A percentile compares a stretch with the other conserved stretches of the same genome.
Conservation (phyloP, 2,797 vertebrate genomes). For the Zalophus californianus region DNA sequence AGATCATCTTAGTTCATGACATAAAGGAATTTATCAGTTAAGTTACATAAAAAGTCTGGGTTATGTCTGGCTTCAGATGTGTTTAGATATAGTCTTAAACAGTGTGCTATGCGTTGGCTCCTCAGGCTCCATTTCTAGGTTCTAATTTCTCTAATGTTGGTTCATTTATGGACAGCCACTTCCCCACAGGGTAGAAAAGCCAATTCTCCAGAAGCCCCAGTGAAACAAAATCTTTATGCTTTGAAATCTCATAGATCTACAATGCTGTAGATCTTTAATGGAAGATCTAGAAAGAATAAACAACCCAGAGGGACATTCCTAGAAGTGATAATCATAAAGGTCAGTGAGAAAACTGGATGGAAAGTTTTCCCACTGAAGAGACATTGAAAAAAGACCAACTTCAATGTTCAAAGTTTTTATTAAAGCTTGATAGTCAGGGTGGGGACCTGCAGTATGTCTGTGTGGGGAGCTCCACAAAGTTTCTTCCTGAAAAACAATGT, state of each 20-base stretch:
- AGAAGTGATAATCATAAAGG: background rate
- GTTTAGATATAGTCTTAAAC: background rate
- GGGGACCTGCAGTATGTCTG: background rate
- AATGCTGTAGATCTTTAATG: background rate
- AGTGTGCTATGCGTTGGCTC: background rate
- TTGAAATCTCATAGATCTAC: background rate
- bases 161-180: background rate
- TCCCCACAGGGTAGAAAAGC: background rate
- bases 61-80: background rate
- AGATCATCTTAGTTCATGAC: background rate
- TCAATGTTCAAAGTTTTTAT: background rate
- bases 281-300: background rate
- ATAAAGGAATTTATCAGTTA: background rate
- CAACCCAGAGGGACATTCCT: background rate
- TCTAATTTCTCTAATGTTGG: background rate
- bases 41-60: background rate
- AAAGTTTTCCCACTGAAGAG: background rate
- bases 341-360: background rate
- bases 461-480: background rate
- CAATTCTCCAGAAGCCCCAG: background rate
- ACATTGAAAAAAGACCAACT: background rate
- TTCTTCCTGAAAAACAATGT: background rate
- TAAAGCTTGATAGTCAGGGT: background rate
- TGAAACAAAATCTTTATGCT: background rate
- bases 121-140: background rate